These are phyloP conservation scores for Brachycybe producta DNA, from an alignment of 2,888 invertebrate species.

Conservation along the genomic window DNA sequence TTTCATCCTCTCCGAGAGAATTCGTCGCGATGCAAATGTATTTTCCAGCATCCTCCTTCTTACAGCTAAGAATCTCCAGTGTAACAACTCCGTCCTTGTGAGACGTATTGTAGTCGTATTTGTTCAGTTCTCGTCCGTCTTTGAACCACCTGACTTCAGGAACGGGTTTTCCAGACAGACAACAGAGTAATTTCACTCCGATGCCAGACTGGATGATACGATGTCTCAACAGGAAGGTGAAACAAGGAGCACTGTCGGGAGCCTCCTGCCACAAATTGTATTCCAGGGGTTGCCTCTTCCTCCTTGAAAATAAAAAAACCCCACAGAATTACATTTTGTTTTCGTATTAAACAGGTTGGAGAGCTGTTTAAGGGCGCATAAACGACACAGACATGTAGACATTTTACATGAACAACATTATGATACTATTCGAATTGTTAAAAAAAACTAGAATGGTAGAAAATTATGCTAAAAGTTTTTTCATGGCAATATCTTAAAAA, in stretches of 20 bases:
- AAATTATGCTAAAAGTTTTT: no score
- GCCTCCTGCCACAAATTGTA: slow-evolving; percentile 80
- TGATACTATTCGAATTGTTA: no score
- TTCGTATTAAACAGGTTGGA: no score
- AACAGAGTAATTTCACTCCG: slow-evolving; percentile 94
- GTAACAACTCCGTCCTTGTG: slow-evolving; percentile 91
- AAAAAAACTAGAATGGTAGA: no score
- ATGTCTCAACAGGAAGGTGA: slow-evolving; percentile 96
- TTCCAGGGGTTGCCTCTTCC: slow-evolving; percentile 65
- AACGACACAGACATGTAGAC: no score
- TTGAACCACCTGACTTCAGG: slow-evolving; percentile 75
- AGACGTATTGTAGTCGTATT: slow-evolving; percentile 79
- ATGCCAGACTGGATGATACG: slow-evolving; percentile 88
- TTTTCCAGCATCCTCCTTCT: slow-evolving; percentile 88
- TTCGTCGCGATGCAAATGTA: slow-evolving; percentile 91
- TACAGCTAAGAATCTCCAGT: slow-evolving; percentile 89
- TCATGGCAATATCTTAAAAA: no score
- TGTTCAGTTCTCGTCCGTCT: slow-evolving; percentile 79
- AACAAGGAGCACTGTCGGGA: slow-evolving; percentile 82
- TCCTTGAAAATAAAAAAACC: no score
- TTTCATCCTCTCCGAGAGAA: slow-evolving; percentile 86
- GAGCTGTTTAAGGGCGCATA: no score
- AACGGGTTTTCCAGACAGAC: slow-evolving; percentile 84
- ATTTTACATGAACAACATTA: no score
- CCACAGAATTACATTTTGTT: no score